A percentile compares a stretch with the other conserved stretches of the same genome.
These are phyloP conservation scores for Brienomyrus brachyistius DNA, from an alignment of 2,113 vertebrate genomes.

Conservation along the genomic window DNA sequence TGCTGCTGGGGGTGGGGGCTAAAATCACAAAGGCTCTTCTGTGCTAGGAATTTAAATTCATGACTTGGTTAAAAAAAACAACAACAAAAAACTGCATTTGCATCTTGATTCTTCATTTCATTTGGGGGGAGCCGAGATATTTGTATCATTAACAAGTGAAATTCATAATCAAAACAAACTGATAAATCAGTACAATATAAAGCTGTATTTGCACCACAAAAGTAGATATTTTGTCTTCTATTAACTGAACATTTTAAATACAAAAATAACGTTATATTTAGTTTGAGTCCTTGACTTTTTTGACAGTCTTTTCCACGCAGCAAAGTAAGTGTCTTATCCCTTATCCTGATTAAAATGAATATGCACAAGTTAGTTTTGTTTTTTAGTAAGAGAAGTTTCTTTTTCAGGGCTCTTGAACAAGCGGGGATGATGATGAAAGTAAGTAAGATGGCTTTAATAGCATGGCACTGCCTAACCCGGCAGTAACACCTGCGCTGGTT, in stretches of 20 bases:
- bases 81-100: background rate
- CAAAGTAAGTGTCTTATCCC: conserved; percentile 71
- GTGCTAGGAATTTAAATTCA: background rate
- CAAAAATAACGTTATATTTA: background rate
- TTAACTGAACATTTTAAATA: background rate
- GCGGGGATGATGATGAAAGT: conserved; percentile 99
- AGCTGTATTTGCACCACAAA: background rate
- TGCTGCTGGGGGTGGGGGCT: background rate
- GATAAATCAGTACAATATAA: background rate
- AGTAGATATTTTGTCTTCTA: background rate
- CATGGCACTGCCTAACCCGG: background rate
- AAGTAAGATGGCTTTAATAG: conserved; percentile 24
- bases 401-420: conserved; percentile 85
- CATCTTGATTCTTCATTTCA: background rate
- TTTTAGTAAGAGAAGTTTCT: conserved; percentile 20
- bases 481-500: background rate
- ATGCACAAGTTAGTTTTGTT: conserved; percentile 1
- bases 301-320: conserved; percentile 91
- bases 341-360: background rate
- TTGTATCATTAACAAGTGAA: background rate
- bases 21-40: background rate
- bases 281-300: conserved; percentile 65
- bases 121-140: background rate
- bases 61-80: background rate
- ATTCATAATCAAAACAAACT: background rate